phyloP scores from a whole-genome alignment of 2,888 invertebrate species.

The Morpho achilles region DNA sequence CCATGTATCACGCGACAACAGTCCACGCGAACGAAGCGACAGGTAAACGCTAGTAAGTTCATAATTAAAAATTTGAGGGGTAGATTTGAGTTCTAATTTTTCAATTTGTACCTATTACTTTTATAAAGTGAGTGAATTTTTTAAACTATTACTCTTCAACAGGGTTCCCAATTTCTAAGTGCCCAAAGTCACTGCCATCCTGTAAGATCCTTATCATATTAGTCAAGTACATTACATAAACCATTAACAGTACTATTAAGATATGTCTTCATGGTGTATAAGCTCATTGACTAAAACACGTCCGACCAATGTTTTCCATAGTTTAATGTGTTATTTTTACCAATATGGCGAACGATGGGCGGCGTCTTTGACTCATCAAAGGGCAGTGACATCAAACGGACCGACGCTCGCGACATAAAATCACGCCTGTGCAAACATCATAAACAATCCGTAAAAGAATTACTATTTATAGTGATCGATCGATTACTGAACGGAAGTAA shows the following conservation, averaged over 20 bases:
- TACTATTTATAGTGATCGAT: constrained; percentile 36
- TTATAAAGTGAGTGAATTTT: too few relatives aligned
- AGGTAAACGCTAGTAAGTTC: background rate
- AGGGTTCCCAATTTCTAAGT: too few relatives aligned
- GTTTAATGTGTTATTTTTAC: constrained; percentile 70
- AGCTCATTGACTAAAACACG: constrained; percentile 20
- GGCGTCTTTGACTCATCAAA: constrained; percentile 68
- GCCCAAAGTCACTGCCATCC: too few relatives aligned
- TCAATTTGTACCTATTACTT: too few relatives aligned
- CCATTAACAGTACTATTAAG: background rate
- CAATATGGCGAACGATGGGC: constrained; percentile 63
- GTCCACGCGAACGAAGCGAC: too few relatives aligned
- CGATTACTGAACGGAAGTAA: constrained; percentile 29
- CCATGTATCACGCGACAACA: too few relatives aligned
- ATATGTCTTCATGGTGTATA: constrained; percentile 6
- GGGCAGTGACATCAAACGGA: constrained; percentile 42
- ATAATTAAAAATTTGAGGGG: background rate
- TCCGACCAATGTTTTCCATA: constrained; percentile 45
- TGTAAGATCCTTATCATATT: too few relatives aligned
- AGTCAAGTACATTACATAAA: background rate
- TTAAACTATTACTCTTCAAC: too few relatives aligned
- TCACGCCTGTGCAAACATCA: constrained; percentile 45
- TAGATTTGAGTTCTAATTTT: too few relatives aligned
- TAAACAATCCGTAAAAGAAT: constrained; percentile 36
- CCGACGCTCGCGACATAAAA: constrained; percentile 49